Evolutionary conservation across 2,113 vertebrate genomes (phyloP).

Genomic region (Micronisus gabar): DNA sequence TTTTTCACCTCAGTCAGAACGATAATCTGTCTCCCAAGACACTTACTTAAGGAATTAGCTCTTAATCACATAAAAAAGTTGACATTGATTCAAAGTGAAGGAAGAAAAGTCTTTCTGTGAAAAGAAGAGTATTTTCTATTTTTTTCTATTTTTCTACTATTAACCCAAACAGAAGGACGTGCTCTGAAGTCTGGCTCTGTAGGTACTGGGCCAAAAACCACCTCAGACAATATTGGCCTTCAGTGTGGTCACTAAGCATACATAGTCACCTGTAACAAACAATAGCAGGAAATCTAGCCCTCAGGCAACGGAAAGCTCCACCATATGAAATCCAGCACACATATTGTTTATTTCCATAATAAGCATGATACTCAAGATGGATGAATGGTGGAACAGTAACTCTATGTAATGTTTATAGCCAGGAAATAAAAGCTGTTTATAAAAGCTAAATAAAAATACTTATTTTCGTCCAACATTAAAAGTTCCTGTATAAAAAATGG

Average conservation of each 20-base stretch:
- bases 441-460: background rate
- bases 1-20: background rate
- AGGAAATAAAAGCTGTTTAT: constrained; percentile 35
- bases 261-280: background rate
- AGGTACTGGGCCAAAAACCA: background rate
- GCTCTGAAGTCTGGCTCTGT: background rate
- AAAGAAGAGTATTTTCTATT: background rate
- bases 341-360: background rate
- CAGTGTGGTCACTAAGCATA: background rate
- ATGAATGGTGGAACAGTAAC: background rate
- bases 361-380: background rate
- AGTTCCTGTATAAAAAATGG: background rate
- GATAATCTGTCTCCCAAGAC: background rate
- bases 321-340: background rate
- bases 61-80: background rate
- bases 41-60: background rate
- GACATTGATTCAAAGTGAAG: background rate
- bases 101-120: background rate
- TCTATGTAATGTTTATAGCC: background rate
- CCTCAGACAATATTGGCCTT: background rate
- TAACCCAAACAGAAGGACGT: background rate
- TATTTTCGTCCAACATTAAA: background rate
- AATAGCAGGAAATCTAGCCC: constrained; percentile 16
- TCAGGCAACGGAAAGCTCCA: background rate
- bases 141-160: background rate